These are phyloP conservation scores for Lepidurus arcticus DNA, from an alignment of 1,140 invertebrate species.

Conservation along the genomic window DNA sequence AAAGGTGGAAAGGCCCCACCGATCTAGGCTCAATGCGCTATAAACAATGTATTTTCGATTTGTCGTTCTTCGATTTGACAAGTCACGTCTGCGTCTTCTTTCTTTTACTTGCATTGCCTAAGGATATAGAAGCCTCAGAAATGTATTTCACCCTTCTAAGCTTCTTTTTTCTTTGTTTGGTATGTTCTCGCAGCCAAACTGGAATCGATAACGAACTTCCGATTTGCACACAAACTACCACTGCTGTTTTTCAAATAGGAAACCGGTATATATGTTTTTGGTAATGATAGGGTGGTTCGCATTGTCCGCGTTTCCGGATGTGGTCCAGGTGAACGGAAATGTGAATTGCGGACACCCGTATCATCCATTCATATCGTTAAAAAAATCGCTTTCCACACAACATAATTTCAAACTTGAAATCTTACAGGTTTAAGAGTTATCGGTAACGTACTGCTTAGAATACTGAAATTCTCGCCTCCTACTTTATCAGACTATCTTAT, in stretches of 20 bases:
- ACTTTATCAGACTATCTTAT: background rate
- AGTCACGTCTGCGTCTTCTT: slow-evolving; percentile 3
- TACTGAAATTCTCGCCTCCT: too few relatives aligned
- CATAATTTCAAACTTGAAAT: too few relatives aligned
- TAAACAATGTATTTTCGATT: background rate
- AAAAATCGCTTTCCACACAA: too few relatives aligned
- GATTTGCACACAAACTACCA: background rate
- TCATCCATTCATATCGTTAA: background rate
- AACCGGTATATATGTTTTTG: background rate
- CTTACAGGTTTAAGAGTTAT: too few relatives aligned
- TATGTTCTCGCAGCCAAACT: background rate
- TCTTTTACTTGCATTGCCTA: background rate
- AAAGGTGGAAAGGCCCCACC: background rate
- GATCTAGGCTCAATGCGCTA: background rate
- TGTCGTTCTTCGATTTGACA: background rate
- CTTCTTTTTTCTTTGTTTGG: background rate
- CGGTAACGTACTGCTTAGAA: too few relatives aligned
- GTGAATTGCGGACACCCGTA: background rate
- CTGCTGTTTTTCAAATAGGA: background rate
- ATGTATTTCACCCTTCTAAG: background rate
- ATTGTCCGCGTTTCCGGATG: background rate
- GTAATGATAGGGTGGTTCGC: background rate
- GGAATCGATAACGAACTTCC: background rate
- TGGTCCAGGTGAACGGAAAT: slow-evolving; percentile 11
- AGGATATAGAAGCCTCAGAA: background rate